Base-by-base conservation (phyloP, 2,888 invertebrate genomes). In the Oscheius sp. region DNA sequence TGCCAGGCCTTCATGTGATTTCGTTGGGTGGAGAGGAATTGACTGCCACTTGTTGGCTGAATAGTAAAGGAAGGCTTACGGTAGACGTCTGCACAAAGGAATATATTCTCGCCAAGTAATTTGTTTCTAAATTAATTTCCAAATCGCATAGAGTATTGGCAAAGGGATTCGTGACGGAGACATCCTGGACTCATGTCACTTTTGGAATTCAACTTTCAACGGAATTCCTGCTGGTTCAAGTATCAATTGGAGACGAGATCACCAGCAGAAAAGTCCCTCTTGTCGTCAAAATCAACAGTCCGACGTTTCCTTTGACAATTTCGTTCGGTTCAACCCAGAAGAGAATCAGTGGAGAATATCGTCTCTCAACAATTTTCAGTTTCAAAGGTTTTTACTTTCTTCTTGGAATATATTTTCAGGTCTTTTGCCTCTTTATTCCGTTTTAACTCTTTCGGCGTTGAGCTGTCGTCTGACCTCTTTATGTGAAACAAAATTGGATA, bases 381-480 rank as follows among this genome's bases (percentile, higher is more conserved):
- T 71, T 73, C 57, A 67, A 71, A 69, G 73, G 73, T 73, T 12
- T n/a, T 33, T 42, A 45, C 45, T 15, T 57, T 15, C 12, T n/a
- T 53, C 12, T 53, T 17, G 31, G 10, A n/a, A 25, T 39, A 6
- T 15, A 25, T 20, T 52, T 68, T 55, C 55, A 79, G 80, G 79
- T 6, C 53, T 80, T 5, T 66, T 82, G 2, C 58, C 74, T 4
- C 64, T 63, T 4, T 69, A 73, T 17, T 70, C 69, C 29, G 70
- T 69, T 4, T 45, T 82, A 23, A 65, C 76, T 0, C 66, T 82
- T 3, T 63, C 72, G 3, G 68, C 77, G 0, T 69, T 82, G 5
- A 82, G 82, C 0, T 65, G 72, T 29, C 75, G 75, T 31, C 61
- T 75, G 17, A 64, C 65, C 15, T 82, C 77, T 8, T 39, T 82